Evolutionary conservation across 2,888 invertebrate species (phyloP).

Genomic region (Sylvicola fuscatus): DNA sequence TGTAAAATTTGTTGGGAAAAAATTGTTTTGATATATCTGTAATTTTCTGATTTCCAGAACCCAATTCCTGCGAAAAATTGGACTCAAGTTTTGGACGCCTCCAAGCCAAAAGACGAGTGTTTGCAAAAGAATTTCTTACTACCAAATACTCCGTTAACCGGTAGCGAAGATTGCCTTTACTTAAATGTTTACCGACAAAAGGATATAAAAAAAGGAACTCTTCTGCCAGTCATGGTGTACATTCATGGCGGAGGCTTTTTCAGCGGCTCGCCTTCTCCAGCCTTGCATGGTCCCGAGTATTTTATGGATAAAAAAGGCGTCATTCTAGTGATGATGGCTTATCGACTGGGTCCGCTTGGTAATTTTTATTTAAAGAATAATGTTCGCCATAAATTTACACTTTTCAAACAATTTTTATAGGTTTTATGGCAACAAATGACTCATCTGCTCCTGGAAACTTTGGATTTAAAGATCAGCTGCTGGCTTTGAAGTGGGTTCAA

Average conservation of each 20-base stretch:
- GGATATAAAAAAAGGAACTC: background rate
- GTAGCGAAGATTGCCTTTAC: constrained; percentile 29
- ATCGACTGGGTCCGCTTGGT: constrained; percentile 22
- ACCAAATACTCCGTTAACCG: constrained; percentile 13
- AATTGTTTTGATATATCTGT: background rate
- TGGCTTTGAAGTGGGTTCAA: constrained; percentile 27
- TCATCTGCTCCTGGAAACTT: constrained; percentile 24
- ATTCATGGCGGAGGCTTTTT: constrained; percentile 32
- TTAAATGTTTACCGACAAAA: constrained; percentile 27
- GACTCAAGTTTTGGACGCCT: constrained; percentile 15
- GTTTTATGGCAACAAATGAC: background rate
- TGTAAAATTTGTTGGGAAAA: too few species aligned
- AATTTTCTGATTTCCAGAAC: constrained; percentile 16
- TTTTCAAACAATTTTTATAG: background rate
- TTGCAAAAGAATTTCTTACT: constrained; percentile 26
- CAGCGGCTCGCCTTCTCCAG: constrained; percentile 24
- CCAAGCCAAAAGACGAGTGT: constrained; percentile 19
- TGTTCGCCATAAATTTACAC: background rate
- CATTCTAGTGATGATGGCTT: constrained; percentile 27
- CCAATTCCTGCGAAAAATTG: constrained; percentile 14
- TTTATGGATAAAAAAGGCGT: constrained; percentile 28
- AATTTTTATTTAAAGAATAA: background rate
- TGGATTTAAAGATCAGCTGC: constrained; percentile 28
- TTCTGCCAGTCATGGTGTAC: constrained; percentile 28
- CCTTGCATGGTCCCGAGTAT: constrained; percentile 25